phyloP scores from a whole-genome alignment of 2,888 invertebrate species.

The Mactromeris polynyma region DNA sequence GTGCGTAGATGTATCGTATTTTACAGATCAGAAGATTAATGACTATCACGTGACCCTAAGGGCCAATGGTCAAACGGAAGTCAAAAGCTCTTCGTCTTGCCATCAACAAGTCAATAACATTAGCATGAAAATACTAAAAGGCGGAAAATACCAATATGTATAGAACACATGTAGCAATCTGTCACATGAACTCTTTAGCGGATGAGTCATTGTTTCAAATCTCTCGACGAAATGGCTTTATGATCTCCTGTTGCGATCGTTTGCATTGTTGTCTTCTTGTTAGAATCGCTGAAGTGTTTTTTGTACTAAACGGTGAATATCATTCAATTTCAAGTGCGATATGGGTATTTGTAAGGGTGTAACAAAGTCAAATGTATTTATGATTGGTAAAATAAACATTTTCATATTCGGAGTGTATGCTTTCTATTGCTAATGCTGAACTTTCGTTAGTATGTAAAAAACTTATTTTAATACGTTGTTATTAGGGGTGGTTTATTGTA shows the following conservation, averaged over 20 bases:
- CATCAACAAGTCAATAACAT: constrained; percentile 24
- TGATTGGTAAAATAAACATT: too few species aligned
- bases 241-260: background rate
- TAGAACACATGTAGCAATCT: background rate
- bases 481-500: too few species aligned
- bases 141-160: background rate
- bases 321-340: too few species aligned
- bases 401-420: too few species aligned
- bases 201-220: background rate
- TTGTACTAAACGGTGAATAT: too few species aligned
- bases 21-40: constrained; percentile 32
- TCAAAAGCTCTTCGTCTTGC: constrained; percentile 13
- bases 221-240: background rate
- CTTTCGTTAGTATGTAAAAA: too few species aligned
- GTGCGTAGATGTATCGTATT: constrained; percentile 52
- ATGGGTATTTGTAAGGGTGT: too few species aligned
- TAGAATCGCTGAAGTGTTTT: too few species aligned
- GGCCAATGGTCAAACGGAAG: constrained; percentile 49
- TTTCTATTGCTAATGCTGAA: too few species aligned
- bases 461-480: too few species aligned
- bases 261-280: too few species aligned
- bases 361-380: too few species aligned
- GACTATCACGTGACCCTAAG: constrained; percentile 44
- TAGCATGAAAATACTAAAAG: background rate
- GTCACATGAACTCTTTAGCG: background rate